Base-by-base conservation (phyloP, 2,113 vertebrate genomes). In the Origma solitaria region DNA sequence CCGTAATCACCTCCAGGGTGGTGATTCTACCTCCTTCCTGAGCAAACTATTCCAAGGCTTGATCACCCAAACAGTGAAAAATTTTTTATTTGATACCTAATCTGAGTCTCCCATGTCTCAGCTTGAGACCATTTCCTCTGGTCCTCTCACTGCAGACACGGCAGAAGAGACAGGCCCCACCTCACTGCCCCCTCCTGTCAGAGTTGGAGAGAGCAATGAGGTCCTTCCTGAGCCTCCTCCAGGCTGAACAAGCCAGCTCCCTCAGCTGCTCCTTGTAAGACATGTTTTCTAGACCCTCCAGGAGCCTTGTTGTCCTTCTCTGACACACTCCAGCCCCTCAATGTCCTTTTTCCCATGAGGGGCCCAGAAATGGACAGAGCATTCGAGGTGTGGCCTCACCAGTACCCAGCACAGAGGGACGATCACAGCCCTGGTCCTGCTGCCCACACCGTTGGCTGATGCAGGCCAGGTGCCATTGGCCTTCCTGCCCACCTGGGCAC, bases 161-260 rank as follows among this genome's bases (percentile, higher is more conserved):
- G 37, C 64, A n/a, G 62, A 24, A 17, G 33, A 60, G 33, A 16
- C 33, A 19, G 11, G 28, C 64, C 42, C 24, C 22, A 33, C 28
- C 38, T 53, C 64, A 9, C 38, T 45, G 27, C 45, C 58, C 13
- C 6, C 27, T 60, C 18, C 37, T 60, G 37, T 18, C 62, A 40
- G 8, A 11, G 10, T 0, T 76, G 37, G 17, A 11, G 28, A 21
- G 61, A 50, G 30, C 18, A 0, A 14, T 16, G 22, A 51, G 21
- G 6, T 44, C 30, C 27, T 37, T 37, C 27, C 37, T 51, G 45
- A 27, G 13, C 17, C 44, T 58, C 10, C 49, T 35, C 31, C 15
- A 76, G 19, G 7, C 20, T 20, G 21, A 40, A 7, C 42, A 42
- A 66, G 13, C 13, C 70, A 57, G 15, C 60, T 75, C 24, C 20